Percentiles rank a stretch among this genome's conserved stretches.
These are phyloP conservation scores for Tiliacea aurago DNA, from an alignment of 2,888 invertebrate species.

Conservation along the genomic window DNA sequence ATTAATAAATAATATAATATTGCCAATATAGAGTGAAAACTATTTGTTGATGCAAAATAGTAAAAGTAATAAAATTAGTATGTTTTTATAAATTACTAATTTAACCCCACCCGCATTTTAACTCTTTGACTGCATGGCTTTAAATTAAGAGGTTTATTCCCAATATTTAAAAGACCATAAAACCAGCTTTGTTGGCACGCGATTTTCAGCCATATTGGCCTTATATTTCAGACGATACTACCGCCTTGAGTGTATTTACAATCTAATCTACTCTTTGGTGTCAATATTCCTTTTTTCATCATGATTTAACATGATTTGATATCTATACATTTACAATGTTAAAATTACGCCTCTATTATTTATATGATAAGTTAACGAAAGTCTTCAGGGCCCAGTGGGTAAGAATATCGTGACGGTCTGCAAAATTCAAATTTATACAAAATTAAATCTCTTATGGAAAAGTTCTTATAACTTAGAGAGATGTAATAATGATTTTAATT, in stretches of 20 bases:
- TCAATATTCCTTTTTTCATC: slow-evolving; percentile 71
- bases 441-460: too few relatives aligned
- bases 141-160: too few relatives aligned
- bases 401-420: background rate
- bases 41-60: background rate
- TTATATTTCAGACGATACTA: slow-evolving; percentile 19
- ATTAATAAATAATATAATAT: background rate
- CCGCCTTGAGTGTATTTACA: slow-evolving; percentile 35
- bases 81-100: too few relatives aligned
- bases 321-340: slow-evolving; percentile 57
- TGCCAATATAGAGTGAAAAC: too few relatives aligned
- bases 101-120: too few relatives aligned
- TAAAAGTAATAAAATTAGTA: background rate
- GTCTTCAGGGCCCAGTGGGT: too few relatives aligned
- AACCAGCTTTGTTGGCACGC: slow-evolving; percentile 21
- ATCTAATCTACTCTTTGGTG: slow-evolving; percentile 78
- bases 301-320: slow-evolving; percentile 56
- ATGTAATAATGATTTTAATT: too few relatives aligned
- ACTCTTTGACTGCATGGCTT: too few relatives aligned
- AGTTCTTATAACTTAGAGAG: too few relatives aligned
- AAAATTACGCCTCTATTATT: background rate
- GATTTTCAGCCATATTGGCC: slow-evolving; percentile 24
- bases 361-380: background rate
- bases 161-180: slow-evolving; percentile 19
- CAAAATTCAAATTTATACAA: too few relatives aligned